These are phyloP conservation scores for Calidris pygmaea DNA, from an alignment of 2,113 vertebrate genomes.

Conservation along the genomic window DNA sequence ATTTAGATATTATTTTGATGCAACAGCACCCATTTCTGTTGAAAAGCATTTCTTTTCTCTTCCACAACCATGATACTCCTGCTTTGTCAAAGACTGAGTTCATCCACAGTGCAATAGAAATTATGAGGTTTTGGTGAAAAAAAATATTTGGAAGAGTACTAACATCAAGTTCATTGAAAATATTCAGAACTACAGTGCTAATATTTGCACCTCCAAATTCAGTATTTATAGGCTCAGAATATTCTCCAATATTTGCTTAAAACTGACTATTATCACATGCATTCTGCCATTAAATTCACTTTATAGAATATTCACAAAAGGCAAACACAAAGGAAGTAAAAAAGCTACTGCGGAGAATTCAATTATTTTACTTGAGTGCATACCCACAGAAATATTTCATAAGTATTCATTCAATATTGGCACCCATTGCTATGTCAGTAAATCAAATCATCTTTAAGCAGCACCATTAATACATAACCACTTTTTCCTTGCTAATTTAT, in stretches of 20 bases:
- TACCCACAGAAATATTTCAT: background rate
- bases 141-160: background rate
- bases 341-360: background rate
- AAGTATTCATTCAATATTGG: background rate
- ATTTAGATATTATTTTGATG: background rate
- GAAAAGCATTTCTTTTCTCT: background rate
- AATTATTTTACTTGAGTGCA: constrained; percentile 17
- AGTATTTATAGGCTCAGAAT: constrained; percentile 9
- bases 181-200: background rate
- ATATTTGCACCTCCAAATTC: constrained; percentile 30
- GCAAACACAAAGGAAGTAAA: constrained; percentile 19
- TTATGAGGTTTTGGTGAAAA: background rate
- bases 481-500: background rate
- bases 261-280: background rate
- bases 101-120: background rate
- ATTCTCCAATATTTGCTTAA: constrained; percentile 45
- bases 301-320: constrained; percentile 50
- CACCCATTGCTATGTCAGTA: background rate
- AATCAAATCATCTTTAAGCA: background rate
- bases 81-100: background rate
- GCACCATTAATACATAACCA: background rate
- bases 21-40: background rate
- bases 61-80: background rate
- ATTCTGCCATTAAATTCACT: constrained; percentile 31
- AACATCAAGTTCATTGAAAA: constrained; percentile 5